These are phyloP conservation scores for Scaptomyza polygonia DNA, from an alignment of 2,888 invertebrate species.

Conservation along the genomic window DNA sequence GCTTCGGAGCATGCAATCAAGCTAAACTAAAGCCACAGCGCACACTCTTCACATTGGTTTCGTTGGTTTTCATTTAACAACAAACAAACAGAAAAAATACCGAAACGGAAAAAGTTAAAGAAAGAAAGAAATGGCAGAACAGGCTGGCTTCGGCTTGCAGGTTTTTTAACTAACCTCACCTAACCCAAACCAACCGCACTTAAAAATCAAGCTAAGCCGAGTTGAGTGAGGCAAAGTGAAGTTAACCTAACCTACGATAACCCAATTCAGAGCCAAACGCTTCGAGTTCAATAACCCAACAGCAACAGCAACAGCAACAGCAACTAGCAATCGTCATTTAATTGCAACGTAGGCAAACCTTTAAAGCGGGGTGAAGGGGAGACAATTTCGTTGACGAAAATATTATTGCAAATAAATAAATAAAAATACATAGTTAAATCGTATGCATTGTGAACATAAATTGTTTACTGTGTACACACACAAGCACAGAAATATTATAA, in stretches of 20 bases:
- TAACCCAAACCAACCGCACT: constrained; percentile 8
- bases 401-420: constrained; percentile 1
- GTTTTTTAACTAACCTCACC: constrained; percentile 48
- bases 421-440: background rate
- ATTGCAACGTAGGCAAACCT: constrained; percentile 15
- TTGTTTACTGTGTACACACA: background rate
- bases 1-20: constrained; percentile 31
- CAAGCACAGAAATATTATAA: constrained; percentile 55
- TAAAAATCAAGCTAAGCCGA: constrained; percentile 46
- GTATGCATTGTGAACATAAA: background rate
- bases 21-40: constrained; percentile 32
- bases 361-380: background rate
- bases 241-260: constrained; percentile 76
- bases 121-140: constrained; percentile 39
- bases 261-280: constrained; percentile 72
- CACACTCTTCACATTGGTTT: constrained; percentile 28
- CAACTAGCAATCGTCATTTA: constrained; percentile 47
- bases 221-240: constrained; percentile 23
- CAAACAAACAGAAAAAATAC: constrained; percentile 25
- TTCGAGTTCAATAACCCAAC: constrained; percentile 72
- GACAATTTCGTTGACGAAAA: constrained; percentile 3
- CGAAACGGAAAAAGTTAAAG: constrained; percentile 7
- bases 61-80: constrained; percentile 60
- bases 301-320: constrained; percentile 30
- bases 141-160: constrained; percentile 30